These are phyloP conservation scores for Felis chaus DNA, from an alignment of 2,113 vertebrate species.

Conservation along the genomic window DNA sequence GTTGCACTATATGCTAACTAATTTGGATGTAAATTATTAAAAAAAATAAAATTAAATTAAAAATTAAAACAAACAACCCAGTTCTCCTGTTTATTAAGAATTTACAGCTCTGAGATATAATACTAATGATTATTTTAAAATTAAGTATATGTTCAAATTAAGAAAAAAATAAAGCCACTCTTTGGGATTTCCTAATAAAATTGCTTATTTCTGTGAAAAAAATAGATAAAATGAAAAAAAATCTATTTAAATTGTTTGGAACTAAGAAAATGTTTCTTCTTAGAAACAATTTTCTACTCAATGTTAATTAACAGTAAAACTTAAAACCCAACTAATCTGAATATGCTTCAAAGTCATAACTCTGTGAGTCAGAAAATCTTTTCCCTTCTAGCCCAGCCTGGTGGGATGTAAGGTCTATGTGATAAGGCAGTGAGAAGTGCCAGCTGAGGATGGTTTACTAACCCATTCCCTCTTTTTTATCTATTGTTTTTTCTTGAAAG, in stretches of 20 bases:
- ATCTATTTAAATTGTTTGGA: constrained; percentile 3
- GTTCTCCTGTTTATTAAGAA: no score
- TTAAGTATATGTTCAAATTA: no score
- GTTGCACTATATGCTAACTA: no score
- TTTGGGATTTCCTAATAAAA: no score
- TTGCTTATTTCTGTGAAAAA: no score
- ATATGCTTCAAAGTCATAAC: constrained; percentile 17
- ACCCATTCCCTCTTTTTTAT: not conserved
- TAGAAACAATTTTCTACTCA: not conserved
- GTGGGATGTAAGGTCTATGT: not conserved
- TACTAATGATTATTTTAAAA: no score
- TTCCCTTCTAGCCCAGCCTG: not conserved
- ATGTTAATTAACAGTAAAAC: constrained; percentile 1
- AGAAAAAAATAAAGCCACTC: no score
- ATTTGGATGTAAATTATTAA: no score
- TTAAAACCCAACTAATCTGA: not conserved
- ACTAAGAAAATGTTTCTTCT: not conserved
- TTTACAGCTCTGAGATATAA: no score
- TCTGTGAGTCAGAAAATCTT: not conserved
- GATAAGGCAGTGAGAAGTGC: not conserved
- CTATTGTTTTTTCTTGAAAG: not conserved
- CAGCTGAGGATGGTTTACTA: not conserved
- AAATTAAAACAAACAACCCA: no score
- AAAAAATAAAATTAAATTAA: no score
- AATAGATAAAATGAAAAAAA: not conserved